Conservation (phyloP, 2,888 invertebrate genomes). For the Drosophila pseudotakahashii region DNA sequence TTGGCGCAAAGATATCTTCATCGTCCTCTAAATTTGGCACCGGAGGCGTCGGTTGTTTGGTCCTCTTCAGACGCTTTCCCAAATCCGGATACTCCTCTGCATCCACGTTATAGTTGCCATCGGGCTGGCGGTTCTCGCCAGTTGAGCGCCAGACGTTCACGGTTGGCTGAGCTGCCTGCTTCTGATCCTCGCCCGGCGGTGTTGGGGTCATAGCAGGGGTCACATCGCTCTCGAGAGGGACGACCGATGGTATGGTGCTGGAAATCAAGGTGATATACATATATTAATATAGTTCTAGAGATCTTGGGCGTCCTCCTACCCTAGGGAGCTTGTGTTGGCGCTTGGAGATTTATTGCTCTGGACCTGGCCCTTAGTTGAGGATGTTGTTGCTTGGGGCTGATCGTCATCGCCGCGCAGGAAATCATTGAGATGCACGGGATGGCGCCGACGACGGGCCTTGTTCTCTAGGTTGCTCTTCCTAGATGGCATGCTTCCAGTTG, state of each 20-base stretch:
- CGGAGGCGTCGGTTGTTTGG: background rate
- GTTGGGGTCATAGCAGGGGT: conserved; percentile 21
- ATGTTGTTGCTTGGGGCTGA: background rate
- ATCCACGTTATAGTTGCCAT: background rate
- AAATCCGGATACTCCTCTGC: conserved; percentile 7
- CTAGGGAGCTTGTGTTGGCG: conserved; percentile 1
- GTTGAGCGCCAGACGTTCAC: background rate
- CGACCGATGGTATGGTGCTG: conserved; percentile 1
- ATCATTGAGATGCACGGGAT: conserved; percentile 43
- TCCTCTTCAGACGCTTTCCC: conserved; percentile 3
- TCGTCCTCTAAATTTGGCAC: background rate
- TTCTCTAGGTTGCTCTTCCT: conserved; percentile 40
- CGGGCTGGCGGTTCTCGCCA: background rate
- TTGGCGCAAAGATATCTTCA: too few relatives aligned
- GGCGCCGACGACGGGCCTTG: conserved; percentile 18
- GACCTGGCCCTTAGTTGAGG: too few relatives aligned
- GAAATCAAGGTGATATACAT: background rate
- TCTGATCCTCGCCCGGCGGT: background rate
- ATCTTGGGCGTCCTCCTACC: conserved; percentile 1
- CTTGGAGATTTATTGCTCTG: background rate
- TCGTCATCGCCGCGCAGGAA: conserved; percentile 41
- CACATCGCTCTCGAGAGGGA: conserved; percentile 2
- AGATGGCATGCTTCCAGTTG: conserved; percentile 82
- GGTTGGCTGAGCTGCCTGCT: background rate
- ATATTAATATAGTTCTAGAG: background rate